Base-by-base conservation (phyloP, 2,113 vertebrate genomes). In the Phocoena phocoena region DNA sequence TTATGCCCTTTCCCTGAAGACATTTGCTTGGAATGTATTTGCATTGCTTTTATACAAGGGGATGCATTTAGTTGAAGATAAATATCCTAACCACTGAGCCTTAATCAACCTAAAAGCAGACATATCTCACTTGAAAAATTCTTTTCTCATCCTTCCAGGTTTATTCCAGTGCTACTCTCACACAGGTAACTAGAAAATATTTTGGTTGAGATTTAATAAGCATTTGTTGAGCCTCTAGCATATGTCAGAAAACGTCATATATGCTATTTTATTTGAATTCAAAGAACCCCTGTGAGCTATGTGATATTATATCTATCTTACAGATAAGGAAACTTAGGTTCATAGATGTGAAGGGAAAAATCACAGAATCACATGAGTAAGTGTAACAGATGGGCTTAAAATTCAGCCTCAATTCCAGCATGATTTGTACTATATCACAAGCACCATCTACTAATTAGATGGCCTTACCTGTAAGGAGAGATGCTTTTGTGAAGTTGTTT, bases 1-100 rank as follows among this genome's bases (percentile, higher is more conserved):
- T 97, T 97, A 90, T 97, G 68, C 82, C 96, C 80, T 50, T 86
- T 98, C 81, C 91, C 96, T 95, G 67, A 97, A 98, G 92, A 85
- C 36, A 88, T 97, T 98, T 98, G 74, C 87, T 95, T 94, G 94
- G 93, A 97, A 50, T 82, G 20, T 95, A 65, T 98, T 98, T 98
- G 77, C 63, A 93, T 97, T 96, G 92, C 83, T 97, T 97, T 97
- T 95, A 95, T 86, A 96, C 53, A n/a, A 83, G 62, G 74, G 73
- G 92, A 86, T 58, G 89, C 23, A 67, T 97, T 97, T 97, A 97
- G 50, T 91, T 97, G 44, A 73, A 55, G 84, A 93, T 77, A 76
- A 76, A 80, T 60, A 36, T n/a, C 85, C 53, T 25, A 85, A 91
- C 4, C 25, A 44, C 82, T n/a, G 82, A 94, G 96, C 8, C 18